A percentile compares a stretch with the other conserved stretches of the same genome.
Conservation (phyloP, 2,113 vertebrate genomes). For the Gallinago paraguaiae region DNA sequence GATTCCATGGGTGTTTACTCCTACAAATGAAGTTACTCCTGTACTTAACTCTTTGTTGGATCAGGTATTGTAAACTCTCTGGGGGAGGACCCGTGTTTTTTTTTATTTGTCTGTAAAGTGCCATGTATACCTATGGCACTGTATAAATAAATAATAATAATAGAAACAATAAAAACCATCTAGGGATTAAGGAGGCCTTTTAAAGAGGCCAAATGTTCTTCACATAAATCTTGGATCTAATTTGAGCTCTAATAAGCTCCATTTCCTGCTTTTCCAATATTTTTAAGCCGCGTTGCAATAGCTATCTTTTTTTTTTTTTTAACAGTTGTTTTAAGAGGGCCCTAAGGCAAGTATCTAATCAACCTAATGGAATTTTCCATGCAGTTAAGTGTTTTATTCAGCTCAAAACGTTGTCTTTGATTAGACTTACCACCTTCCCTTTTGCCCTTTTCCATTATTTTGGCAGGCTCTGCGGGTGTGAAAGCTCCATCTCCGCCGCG, state of each 20-base stretch:
- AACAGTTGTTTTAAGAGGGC: conserved; percentile 61
- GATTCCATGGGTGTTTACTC: not conserved
- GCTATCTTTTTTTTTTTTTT: conserved; percentile 45
- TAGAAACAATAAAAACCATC: conserved; percentile 63
- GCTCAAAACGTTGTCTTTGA: conserved; percentile 56
- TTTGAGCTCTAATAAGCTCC: conserved; percentile 69
- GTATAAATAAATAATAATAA: conserved; percentile 68
- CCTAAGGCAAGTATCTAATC: conserved; percentile 66
- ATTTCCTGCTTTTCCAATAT: conserved; percentile 67
- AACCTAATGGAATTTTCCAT: conserved; percentile 68
- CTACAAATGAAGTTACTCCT: not conserved
- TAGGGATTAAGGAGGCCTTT: conserved; percentile 60
- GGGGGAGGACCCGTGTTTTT: conserved; percentile 1
- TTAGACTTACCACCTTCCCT: conserved; percentile 56
- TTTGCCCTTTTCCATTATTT: conserved; percentile 41
- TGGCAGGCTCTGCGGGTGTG: conserved; percentile 51
- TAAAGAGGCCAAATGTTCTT: conserved; percentile 62
- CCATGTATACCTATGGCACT: conserved; percentile 49
- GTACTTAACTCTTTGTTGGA: not conserved
- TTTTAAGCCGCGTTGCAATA: conserved; percentile 37
- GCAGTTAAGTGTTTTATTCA: conserved; percentile 60
- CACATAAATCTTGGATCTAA: conserved; percentile 68
- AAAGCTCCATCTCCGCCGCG: conserved; percentile 9
- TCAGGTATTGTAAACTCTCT: conserved; percentile 43
- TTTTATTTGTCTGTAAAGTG: conserved; percentile 69